Evolutionary conservation across 2,113 vertebrate genomes (phyloP), one percentile per base, ranked within the genome.

Genomic region (Emydocephalus ijimae): DNA sequence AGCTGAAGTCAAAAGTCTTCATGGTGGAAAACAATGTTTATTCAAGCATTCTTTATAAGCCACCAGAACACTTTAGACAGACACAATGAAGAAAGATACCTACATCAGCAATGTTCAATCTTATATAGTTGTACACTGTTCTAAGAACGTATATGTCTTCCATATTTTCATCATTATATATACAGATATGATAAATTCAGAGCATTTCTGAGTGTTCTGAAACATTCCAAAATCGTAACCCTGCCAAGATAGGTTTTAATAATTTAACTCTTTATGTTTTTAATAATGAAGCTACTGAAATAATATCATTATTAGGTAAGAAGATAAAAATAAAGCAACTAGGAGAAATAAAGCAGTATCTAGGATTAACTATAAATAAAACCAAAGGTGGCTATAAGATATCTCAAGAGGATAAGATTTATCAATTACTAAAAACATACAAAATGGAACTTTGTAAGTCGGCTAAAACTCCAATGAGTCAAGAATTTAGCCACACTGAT

Each of bases 11-110:
- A 89, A 45, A 86, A 89, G 86, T n/a, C n/a, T n/a, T n/a, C n/a
- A n/a, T n/a, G n/a, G n/a, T 95, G 52, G 29, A 57, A 91, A n/a
- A 92, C 89, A 89, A 43, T 14, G 15, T 81, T 91, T 56, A 43
- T 54, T 45, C 74, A 54, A 23, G 29, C 34, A 89, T 89, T 12
- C 45, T 39, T 90, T 90, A n/a, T 39, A 90, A 74, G 48, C 14
- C 48, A 90, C 61, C 29, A 90, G 34, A 69, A 11, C n/a, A 74
- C 21, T 29, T n/a, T 57, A 59, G 4, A 74, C 45, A 69, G 26
- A 29, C 23, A 59, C 55, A 24, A 34, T 55, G 34, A 23, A 57
- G 9, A 23, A 89, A 43, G 39, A 11, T 39, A 87, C 24, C 24
- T 52, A 52, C 48, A 87, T 52, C 52, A 52, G 48, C 26, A 26